Conservation (phyloP, 2,113 vertebrate species). For the Clarias magur region DNA sequence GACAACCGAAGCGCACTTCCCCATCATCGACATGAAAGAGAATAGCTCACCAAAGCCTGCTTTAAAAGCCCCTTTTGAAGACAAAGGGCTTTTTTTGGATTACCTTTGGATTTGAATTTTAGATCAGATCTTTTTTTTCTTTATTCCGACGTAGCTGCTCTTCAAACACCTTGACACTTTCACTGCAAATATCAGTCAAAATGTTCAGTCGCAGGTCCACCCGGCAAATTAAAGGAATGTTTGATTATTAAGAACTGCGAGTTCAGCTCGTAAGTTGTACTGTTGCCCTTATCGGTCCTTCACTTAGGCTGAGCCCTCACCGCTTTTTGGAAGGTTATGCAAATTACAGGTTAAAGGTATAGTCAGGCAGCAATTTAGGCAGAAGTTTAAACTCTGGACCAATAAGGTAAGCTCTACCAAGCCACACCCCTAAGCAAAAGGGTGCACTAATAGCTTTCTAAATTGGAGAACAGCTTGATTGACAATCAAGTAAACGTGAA, state of each 20-base stretch:
- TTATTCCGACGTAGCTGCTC: slow-evolving; percentile 50
- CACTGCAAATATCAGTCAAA: slow-evolving; percentile 44
- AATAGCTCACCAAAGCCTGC: slow-evolving; percentile 28
- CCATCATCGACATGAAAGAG: slow-evolving; percentile 46
- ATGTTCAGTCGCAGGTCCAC: slow-evolving; percentile 35
- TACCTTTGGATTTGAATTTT: slow-evolving; percentile 51
- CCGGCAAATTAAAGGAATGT: slow-evolving; percentile 35
- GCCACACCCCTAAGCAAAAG: not conserved
- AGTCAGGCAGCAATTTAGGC: not conserved
- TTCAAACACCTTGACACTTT: slow-evolving; percentile 54
- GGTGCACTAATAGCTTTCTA: not conserved
- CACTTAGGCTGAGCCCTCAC: not conserved
- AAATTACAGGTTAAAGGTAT: slow-evolving; percentile 1
- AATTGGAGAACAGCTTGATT: not conserved
- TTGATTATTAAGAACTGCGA: slow-evolving; percentile 43
- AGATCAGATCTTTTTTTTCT: slow-evolving; percentile 51
- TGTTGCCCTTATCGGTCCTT: not conserved
- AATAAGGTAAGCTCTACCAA: not conserved
- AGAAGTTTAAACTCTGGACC: not conserved
- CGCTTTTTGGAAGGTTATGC: not conserved
- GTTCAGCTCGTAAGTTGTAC: slow-evolving; percentile 25
- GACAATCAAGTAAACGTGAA: not conserved
- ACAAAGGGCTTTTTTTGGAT: slow-evolving; percentile 40
- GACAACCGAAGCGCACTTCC: slow-evolving; percentile 39
- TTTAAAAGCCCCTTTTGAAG: slow-evolving; percentile 44